Evolutionary conservation across 1,140 invertebrate genomes (phyloP), one percentile per base, ranked within the genome.

Genomic region (Drosophila mayri): DNA sequence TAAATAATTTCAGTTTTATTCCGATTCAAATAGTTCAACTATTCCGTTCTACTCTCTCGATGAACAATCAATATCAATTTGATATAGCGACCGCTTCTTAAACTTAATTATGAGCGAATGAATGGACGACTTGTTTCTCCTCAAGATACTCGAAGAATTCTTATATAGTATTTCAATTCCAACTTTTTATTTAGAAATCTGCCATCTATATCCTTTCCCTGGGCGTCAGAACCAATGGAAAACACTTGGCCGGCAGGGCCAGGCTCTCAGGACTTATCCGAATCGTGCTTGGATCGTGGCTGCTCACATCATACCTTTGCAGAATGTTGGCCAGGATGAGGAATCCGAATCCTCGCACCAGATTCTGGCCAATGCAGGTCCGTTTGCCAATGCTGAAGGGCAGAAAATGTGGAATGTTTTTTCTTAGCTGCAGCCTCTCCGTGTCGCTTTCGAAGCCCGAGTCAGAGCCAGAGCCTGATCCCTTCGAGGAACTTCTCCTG

Each of bases 341-440:
- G 91, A 97, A 97, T 59, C 95, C 95, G 81, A 97, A 95, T 22
- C 96, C 95, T n/a, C 96, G 95, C 0, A 97, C 96, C 47, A 99
- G 93, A 60, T 96, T 96, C 92, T 98, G 97, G 1, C 97, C 98
- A 78, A 99, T 96, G 90, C 98, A 98, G 0, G 97, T 97, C 9
- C 98, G 93, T 73, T 97, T 96, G 0, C 97, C 96, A n/a, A 96
- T 97, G 72, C 97, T 97, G 92, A 98, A 98, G 0, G 97, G 97
- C 14, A 98, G 93, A 81, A 98, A 98, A 91, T 97, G 95, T 5
- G 96, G 93, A 25, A 95, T 93, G 67, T 94, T 94, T 70, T 91
- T 94, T 60, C 92, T 94, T 0, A 94, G 84, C 20, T 84, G 66
- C 1, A 67, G 52, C 16, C 62, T 70, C 10, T 70, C 40, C 5